A percentile compares a stretch with the other conserved stretches of the same genome.
These are phyloP conservation scores for Amphimallon solstitiale DNA, from an alignment of 2,888 invertebrate genomes.

Conservation along the genomic window DNA sequence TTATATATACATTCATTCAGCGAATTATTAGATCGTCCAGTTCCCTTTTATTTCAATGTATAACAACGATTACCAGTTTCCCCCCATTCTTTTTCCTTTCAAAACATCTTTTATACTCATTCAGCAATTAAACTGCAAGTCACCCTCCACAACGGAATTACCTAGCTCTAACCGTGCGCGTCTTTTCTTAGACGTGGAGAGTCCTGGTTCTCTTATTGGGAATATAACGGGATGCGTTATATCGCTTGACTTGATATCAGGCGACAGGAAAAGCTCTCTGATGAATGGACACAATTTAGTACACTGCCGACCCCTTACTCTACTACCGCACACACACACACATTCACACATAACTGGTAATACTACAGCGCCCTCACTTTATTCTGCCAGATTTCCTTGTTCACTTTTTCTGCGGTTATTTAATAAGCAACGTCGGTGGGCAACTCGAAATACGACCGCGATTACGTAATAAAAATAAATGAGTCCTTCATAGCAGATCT, in stretches of 20 bases:
- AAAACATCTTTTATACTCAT: neutral
- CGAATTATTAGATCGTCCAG: too few species aligned
- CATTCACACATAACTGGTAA: neutral
- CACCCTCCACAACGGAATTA: constrained; percentile 7
- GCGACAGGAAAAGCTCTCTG: constrained; percentile 56
- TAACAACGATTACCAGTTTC: neutral
- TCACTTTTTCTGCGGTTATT: constrained; percentile 7
- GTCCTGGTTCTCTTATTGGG: neutral
- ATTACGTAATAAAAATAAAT: constrained; percentile 30
- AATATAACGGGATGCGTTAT: constrained; percentile 3
- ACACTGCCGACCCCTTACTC: constrained; percentile 53
- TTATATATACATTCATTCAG: too few species aligned
- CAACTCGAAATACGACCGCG: neutral
- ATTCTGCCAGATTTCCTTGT: neutral
- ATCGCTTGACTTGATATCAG: constrained; percentile 37
- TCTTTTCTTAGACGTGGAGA: neutral
- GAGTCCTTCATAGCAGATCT: constrained; percentile 25
- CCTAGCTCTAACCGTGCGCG: neutral
- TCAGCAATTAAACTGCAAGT: neutral
- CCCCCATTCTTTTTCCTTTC: neutral
- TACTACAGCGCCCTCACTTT: neutral
- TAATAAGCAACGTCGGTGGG: constrained; percentile 4
- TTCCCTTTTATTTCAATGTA: too few species aligned
- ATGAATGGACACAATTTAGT: constrained; percentile 59
- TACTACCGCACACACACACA: neutral